A percentile compares a stretch with the other conserved stretches of the same genome.
phyloP scores from a whole-genome alignment of 2,113 vertebrate genomes.

The Axis porcinus region DNA sequence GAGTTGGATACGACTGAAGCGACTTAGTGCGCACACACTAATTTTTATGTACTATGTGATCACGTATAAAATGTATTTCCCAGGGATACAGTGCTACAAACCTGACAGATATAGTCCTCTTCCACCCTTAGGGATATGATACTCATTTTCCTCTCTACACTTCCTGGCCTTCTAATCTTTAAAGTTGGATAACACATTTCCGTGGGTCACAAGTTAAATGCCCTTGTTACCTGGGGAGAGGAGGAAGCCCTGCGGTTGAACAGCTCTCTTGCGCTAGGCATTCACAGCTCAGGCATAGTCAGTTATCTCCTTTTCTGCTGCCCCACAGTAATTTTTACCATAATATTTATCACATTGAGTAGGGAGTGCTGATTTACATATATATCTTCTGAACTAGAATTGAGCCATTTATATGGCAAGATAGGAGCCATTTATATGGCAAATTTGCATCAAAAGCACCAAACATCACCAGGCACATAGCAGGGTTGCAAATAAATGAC shows the following conservation, averaged over 20 bases:
- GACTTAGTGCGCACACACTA: not conserved
- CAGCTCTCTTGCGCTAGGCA: not conserved
- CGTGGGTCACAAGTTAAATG: not conserved
- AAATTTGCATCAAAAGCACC: not conserved
- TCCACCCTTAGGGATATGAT: not conserved
- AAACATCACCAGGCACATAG: not conserved
- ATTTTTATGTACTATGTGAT: not conserved
- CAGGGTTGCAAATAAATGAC: not conserved
- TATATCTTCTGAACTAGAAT: not conserved
- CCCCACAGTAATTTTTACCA: not conserved
- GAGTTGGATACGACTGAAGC: not conserved
- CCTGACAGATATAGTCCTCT: not conserved
- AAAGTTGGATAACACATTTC: not conserved
- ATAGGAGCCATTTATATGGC: not conserved
- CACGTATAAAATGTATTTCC: not conserved
- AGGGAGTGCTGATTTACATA: not conserved
- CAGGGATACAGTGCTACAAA: not conserved
- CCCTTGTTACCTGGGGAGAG: not conserved
- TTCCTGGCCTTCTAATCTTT: not conserved
- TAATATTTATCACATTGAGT: not conserved
- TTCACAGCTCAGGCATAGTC: not conserved
- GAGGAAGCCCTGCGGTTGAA: not conserved
- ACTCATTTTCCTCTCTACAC: not conserved
- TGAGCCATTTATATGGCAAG: not conserved
- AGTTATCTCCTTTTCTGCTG: not conserved